Percentiles rank a stretch among this genome's conserved stretches.
Conservation (phyloP, 1,140 invertebrate genomes). For the Neomicropteryx cornuta region DNA sequence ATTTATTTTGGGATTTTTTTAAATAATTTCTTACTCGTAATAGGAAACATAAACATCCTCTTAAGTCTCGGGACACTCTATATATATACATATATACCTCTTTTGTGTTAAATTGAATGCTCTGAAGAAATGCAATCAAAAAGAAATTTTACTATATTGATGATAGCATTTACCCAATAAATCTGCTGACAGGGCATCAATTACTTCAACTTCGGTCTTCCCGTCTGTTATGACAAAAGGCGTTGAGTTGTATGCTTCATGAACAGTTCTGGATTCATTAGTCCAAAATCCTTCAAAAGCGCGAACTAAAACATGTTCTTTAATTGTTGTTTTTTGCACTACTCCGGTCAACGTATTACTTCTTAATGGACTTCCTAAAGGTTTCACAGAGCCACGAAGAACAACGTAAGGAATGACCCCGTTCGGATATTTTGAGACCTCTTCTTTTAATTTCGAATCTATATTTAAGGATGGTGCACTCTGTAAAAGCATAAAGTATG, state of each 20-base stretch:
- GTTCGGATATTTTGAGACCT: slow-evolving; percentile 44
- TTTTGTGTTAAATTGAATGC: no score
- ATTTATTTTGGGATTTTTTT: no score
- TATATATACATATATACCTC: no score
- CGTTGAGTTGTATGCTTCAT: slow-evolving; percentile 59
- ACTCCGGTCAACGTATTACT: slow-evolving; percentile 61
- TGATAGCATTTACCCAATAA: slow-evolving; percentile 41
- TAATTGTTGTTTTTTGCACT: slow-evolving; percentile 55
- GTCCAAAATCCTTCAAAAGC: slow-evolving; percentile 70
- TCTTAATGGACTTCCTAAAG: slow-evolving; percentile 57
- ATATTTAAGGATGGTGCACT: slow-evolving; percentile 54
- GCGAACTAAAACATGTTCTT: slow-evolving; percentile 65
- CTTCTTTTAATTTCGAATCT: slow-evolving; percentile 44
- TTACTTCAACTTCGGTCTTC: slow-evolving; percentile 51
- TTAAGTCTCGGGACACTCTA: no score
- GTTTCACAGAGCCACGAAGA: slow-evolving; percentile 57
- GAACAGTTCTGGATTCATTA: slow-evolving; percentile 59
- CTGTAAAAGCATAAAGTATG: slow-evolving; percentile 29
- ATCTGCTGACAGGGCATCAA: slow-evolving; percentile 60
- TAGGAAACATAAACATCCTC: no score
- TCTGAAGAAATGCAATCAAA: no score
- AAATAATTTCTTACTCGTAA: no score
- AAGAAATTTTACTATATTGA: no score
- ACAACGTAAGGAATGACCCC: slow-evolving; percentile 59
- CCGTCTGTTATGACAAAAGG: slow-evolving; percentile 60